Evolutionary conservation across 2,797 vertebrate species (phyloP), one percentile per base, ranked within the genome.

Genomic region (Spea hammondii): DNA sequence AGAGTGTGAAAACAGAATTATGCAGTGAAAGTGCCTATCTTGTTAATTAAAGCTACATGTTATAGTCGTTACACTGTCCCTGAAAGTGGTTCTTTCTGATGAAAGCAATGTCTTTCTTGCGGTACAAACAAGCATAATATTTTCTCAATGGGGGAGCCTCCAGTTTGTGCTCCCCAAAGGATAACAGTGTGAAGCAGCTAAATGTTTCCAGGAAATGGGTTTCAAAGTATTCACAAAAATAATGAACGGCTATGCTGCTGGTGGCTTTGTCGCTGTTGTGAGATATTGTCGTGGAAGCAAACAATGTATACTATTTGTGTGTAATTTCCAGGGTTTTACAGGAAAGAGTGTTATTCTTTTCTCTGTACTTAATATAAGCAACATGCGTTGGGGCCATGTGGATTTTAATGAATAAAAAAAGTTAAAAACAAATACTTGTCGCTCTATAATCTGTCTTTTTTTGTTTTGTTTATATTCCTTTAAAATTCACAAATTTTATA

Each of bases 1-100:
- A 1, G 54, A 67, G 70, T 0, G 7, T 7, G 17, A 4, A 12
- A 65, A 14, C 8, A 13, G 50, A 57, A 55, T 71, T 71, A 57
- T 46, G 59, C 8, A 47, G 51, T 51, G n/a, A 65, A 80, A 57
- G 47, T 48, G 0, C 45, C n/a, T 6, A 46, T 65, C 74, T 66
- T 66, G 59, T 71, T 64, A 70, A 65, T 75, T 14, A 32, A 57
- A 55, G 60, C 60, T 62, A 62, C 14, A 60, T 50, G 46, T 3
- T 76, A 53, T 57, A 66, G 60, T 66, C 60, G 67, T 65, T 65
- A 17, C 44, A 8, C 1, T 14, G 6, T 6, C n/a, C 57, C 6
- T 5, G 32, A 59, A 76, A 59, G 44, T 50, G 73, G 45, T 46
- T 65, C 72, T 53, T 8, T 6, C 8, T 14, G n/a, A 46, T 71